phyloP scores from a whole-genome alignment of 1,140 invertebrate species.

The Drosophila paulistorum region DNA sequence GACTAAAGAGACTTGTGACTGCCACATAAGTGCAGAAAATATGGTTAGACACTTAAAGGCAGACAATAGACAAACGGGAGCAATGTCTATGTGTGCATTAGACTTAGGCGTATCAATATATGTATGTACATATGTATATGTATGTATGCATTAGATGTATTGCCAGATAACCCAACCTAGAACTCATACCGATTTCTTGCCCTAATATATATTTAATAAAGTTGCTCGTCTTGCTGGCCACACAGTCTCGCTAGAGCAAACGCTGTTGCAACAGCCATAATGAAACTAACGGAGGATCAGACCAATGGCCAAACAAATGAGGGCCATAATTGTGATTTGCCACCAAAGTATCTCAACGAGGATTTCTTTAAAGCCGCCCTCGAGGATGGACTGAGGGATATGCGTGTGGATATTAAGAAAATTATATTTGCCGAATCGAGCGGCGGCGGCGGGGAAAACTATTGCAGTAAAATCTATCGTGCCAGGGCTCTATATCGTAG shows the following conservation, averaged over 20 bases:
- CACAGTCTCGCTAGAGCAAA: background rate
- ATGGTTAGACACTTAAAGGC: too few relatives aligned
- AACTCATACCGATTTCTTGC: background rate
- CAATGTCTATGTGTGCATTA: background rate
- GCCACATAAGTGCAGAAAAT: too few relatives aligned
- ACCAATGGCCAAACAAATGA: slow-evolving; percentile 22
- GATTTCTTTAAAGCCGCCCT: slow-evolving; percentile 75
- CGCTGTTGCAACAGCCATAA: slow-evolving; percentile 16
- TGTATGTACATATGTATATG: background rate
- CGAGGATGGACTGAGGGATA: slow-evolving; percentile 73
- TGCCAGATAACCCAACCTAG: slow-evolving; percentile 4
- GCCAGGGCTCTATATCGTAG: slow-evolving; percentile 65
- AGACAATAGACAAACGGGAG: too few relatives aligned
- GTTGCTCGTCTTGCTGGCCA: background rate
- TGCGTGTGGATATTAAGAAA: slow-evolving; percentile 74
- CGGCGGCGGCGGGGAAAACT: slow-evolving; percentile 75
- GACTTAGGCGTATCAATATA: background rate
- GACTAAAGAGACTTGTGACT: too few relatives aligned
- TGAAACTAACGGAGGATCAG: slow-evolving; percentile 63
- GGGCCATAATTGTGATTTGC: slow-evolving; percentile 16
- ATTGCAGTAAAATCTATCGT: slow-evolving; percentile 80
- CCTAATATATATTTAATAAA: slow-evolving; percentile 1
- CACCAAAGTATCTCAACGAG: slow-evolving; percentile 75
- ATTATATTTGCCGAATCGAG: slow-evolving; percentile 70
- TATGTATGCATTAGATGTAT: background rate